Conservation (phyloP, 2,113 vertebrate species). For the Gnathonemus echidnorhynchus region DNA sequence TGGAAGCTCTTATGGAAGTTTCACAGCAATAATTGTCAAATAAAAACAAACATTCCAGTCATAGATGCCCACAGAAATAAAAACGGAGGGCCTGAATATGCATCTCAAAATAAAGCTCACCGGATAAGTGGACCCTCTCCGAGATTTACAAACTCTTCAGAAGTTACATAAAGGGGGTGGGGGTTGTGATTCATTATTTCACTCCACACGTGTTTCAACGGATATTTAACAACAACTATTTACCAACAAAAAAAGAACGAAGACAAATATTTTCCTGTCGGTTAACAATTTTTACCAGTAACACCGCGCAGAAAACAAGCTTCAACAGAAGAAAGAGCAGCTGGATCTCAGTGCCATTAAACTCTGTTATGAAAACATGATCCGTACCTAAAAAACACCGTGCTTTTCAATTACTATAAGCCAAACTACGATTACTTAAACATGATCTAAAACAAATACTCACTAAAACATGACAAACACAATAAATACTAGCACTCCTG, state of each 20-base stretch:
- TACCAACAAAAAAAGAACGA: background rate
- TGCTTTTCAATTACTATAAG: background rate
- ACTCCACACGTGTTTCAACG: background rate
- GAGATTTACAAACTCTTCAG: background rate
- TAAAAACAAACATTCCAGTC: background rate
- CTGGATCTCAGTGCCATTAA: background rate
- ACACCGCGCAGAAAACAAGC: background rate
- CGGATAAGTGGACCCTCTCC: background rate
- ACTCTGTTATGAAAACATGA: background rate
- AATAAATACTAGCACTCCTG: background rate
- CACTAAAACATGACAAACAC: background rate
- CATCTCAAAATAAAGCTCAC: background rate
- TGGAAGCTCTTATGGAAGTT: background rate
- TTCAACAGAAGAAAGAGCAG: background rate
- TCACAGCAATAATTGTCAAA: background rate
- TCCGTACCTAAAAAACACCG: background rate
- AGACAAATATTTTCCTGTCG: background rate
- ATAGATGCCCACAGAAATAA: background rate
- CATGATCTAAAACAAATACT: background rate
- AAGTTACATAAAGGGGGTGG: background rate
- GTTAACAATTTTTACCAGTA: background rate
- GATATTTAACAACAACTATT: background rate
- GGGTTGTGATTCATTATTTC: background rate
- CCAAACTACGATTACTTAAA: background rate
- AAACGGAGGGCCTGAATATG: background rate